Evolutionary conservation across 2,888 invertebrate species (phyloP).

Genomic region (Cryptus viduatorius): DNA sequence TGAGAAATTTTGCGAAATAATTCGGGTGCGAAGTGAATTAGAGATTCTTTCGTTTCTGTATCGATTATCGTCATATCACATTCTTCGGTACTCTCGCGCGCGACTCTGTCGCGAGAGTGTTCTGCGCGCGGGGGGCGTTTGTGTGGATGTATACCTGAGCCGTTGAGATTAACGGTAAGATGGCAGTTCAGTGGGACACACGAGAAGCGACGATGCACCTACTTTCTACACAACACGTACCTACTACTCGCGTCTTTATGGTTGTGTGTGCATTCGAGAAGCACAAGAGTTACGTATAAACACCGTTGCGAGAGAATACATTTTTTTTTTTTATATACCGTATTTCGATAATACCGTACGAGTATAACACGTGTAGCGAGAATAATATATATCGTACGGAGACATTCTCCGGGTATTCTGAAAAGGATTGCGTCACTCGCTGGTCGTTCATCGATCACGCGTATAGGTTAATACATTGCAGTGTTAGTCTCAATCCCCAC

Average conservation of each 20-base stretch:
- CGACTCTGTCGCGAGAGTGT: constrained; percentile 67
- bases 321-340: not conserved
- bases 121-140: constrained; percentile 44
- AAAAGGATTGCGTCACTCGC: constrained; percentile 28
- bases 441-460: constrained; percentile 46
- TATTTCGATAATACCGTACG: constrained; percentile 12
- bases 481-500: constrained; percentile 11
- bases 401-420: constrained; percentile 1
- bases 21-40: not conserved
- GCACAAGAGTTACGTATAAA: not conserved
- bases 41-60: constrained; percentile 12
- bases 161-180: constrained; percentile 66
- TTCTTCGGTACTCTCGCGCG: constrained; percentile 59
- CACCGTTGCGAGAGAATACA: constrained; percentile 9
- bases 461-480: constrained; percentile 8
- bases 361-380: not conserved
- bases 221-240: constrained; percentile 58
- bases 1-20: not conserved
- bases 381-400: constrained; percentile 3
- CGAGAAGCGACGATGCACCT: constrained; percentile 59
- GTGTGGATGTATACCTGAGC: constrained; percentile 57
- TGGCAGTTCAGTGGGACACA: constrained; percentile 67
- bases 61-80: constrained; percentile 48
- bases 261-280: not conserved
- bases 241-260: not conserved